Evolutionary conservation across 2,797 vertebrate species (phyloP), one percentile per base, ranked within the genome.

Genomic region (Vespertilio murinus): DNA sequence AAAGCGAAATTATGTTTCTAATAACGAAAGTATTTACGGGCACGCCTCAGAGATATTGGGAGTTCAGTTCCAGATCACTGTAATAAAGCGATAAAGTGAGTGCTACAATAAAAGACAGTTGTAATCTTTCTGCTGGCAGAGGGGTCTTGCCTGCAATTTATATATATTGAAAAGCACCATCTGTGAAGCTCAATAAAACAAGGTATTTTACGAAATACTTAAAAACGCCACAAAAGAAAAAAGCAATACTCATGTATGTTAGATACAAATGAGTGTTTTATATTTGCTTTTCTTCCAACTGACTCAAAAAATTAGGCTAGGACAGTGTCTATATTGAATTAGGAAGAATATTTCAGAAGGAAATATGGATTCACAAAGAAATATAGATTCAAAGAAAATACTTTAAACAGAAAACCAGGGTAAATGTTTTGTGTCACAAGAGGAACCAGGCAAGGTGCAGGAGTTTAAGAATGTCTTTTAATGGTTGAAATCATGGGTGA

Each of bases 381-480:
- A 70, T 18, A 28, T 18, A 10, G n/a, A 64, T 78, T 92, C 25
- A 92, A 33, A 71, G 33, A 28, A 33, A 81, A 64, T 20, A 85
- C 2, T 49, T 70, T 6, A 11, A 12, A 69, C 0, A 33, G 35
- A 65, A 89, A 88, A 90, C 52, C 40, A 40, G 8, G 3, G 22
- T 67, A 45, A 70, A 77, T 12, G 25, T 30, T 67, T 54, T 85
- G 20, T 77, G 85, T 40, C 17, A 49, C 0, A 59, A 67, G 4
- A 78, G 35, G 13, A 83, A 81, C 52, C 82, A 83, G 13, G 18
- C 23, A 75, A 85, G 73, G 10, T n/a, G n/a, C 1, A 59, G 30
- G 10, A 64, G 77, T 81, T 78, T 45, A 87, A 94, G 38, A 74
- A 88, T 2, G 8, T n/a, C 16, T 87, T 95, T 96, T 97, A 94